Base-by-base conservation (phyloP, 2,797 vertebrate species). In the Myotis myotis region DNA sequence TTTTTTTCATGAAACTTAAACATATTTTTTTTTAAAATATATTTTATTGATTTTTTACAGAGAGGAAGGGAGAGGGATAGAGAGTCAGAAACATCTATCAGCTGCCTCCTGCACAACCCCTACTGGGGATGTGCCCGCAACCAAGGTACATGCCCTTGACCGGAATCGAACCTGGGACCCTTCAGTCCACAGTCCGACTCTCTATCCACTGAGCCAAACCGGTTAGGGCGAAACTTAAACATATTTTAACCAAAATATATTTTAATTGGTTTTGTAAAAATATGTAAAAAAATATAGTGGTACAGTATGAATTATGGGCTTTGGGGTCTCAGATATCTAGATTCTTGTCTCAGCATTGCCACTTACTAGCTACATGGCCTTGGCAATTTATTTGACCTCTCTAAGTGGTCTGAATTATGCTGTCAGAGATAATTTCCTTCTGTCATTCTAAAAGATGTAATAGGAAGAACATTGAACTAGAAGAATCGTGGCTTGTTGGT, bases 391-490 rank as follows among this genome's bases (percentile, higher is more conserved):
- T 95, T 90, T 92, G 74, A 95, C 91, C 87, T 76, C 28, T 75
- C 60, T 96, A 89, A 93, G n/a, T 90, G 60, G 49, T 78, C 30
- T 90, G 93, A 90, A 94, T 96, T 96, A 87, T 89, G 38, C 85
- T 96, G 90, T 94, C 87, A 92, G 51, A 79, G 9, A 86, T 90
- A 68, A 95, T 96, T 97, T 97, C 90, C 92, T 94, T 80, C 38
- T 79, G 33, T 89, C 91, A 78, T 84, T 68, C 72, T 74, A 57
- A 74, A 95, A 89, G 16, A 23, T n/a, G 0, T 70, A 84, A 64
- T 66, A 23, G 5, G 68, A 83, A 83, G n/a, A 75, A 64, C 23
- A 41, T 8, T 78, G 49, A 20, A 23, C 25, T 62, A 87, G 71
- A 62, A 80, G 20, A 74, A 41, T 33, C 6, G 0, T 51, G 36